phyloP scores from a whole-genome alignment of 2,888 invertebrate species.

The Lydus trimaculatus region DNA sequence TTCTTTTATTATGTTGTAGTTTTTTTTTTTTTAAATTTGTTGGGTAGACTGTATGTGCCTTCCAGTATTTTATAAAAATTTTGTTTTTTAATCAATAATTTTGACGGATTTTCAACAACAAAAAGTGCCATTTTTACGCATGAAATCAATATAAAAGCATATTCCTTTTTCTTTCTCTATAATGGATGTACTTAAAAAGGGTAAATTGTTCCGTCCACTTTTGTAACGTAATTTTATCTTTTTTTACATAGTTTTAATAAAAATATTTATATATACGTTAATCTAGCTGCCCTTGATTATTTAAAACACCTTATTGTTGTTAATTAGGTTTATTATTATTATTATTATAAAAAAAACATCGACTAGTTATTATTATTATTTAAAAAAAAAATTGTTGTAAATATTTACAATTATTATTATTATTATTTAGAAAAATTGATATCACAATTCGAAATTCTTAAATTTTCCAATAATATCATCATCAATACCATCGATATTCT shows the following conservation, averaged over 20 bases:
- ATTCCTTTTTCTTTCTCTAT: neutral
- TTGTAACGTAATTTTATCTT: neutral
- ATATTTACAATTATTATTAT: neutral
- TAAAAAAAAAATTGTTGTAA: neutral
- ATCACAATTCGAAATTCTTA: neutral
- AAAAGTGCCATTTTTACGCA: neutral
- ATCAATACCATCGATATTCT: conserved; percentile 39
- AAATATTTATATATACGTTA: neutral
- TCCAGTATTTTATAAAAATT: neutral
- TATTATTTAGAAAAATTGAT: no score
- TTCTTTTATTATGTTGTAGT: neutral
- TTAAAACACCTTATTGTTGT: no score
- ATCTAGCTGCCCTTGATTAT: no score
- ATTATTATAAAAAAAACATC: no score
- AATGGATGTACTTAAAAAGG: no score
- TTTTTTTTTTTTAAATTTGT: neutral
- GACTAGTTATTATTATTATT: no score
- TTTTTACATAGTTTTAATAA: neutral
- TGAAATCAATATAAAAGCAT: neutral
- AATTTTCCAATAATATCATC: neutral
- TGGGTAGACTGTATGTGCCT: neutral
- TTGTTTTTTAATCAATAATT: neutral
- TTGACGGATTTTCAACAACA: neutral
- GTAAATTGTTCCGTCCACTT: neutral
- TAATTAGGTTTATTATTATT: no score